These are phyloP conservation scores for Avahi laniger DNA, from an alignment of 2,797 vertebrate genomes.

Conservation along the genomic window DNA sequence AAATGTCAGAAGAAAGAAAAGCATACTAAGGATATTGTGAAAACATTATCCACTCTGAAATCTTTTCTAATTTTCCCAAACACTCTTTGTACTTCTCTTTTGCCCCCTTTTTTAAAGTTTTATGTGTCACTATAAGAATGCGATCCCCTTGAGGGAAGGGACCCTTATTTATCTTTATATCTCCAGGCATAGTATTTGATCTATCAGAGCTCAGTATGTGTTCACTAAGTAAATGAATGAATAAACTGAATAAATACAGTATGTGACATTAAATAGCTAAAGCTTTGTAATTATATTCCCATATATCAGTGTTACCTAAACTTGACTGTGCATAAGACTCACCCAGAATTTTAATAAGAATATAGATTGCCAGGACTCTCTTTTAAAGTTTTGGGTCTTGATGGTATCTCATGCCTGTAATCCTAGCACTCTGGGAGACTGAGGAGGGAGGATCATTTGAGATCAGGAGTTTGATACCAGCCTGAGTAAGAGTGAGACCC, in stretches of 20 bases:
- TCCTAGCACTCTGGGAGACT: too few species aligned
- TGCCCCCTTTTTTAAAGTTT: not conserved
- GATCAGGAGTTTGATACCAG: too few species aligned
- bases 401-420: not conserved
- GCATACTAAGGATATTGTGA: not conserved
- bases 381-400: not conserved
- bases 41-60: not conserved
- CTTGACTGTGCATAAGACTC: not conserved
- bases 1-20: constrained; percentile 58
- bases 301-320: not conserved
- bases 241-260: not conserved
- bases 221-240: constrained; percentile 25
- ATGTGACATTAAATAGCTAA: not conserved
- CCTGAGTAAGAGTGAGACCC: too few species aligned
- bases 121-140: not conserved
- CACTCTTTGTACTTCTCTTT: not conserved
- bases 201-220: not conserved
- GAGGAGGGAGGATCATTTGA: too few species aligned
- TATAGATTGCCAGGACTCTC: not conserved
- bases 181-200: not conserved
- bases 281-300: not conserved
- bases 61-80: not conserved
- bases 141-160: not conserved
- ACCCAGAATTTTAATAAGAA: not conserved
- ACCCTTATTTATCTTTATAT: not conserved